Evolutionary conservation across 2,888 invertebrate genomes (phyloP).

Genomic region (Herminia tarsipennalis): DNA sequence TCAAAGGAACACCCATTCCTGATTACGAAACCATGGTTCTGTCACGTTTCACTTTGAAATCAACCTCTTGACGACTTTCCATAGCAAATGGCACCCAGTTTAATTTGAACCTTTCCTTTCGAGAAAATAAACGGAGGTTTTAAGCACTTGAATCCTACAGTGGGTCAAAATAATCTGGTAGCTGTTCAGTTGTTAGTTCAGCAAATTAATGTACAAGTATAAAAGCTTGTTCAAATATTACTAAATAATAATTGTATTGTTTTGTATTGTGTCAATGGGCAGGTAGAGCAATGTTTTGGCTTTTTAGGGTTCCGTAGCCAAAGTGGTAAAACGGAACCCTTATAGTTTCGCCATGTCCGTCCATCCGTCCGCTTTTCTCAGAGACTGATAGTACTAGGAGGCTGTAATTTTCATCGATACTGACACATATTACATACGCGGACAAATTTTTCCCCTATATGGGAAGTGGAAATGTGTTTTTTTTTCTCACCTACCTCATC

Average conservation of each 20-base stretch:
- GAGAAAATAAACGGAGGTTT: constrained; percentile 3
- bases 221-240: constrained; percentile 39
- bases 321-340: too few species aligned
- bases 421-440: too few species aligned
- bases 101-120: constrained; percentile 20
- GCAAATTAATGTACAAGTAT: constrained; percentile 49
- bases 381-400: too few species aligned
- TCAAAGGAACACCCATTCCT: constrained; percentile 40
- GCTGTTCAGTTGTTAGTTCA: constrained; percentile 35
- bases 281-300: too few species aligned
- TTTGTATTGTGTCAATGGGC: constrained; percentile 1
- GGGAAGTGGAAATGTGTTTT: too few species aligned
- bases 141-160: constrained; percentile 2
- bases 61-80: constrained; percentile 48
- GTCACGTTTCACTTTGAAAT: constrained; percentile 54
- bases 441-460: too few species aligned
- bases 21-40: constrained; percentile 40
- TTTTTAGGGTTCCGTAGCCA: too few species aligned
- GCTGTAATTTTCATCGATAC: too few species aligned
- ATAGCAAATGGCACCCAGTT: constrained; percentile 27
- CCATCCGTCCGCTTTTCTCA: too few species aligned
- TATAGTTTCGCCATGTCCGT: too few species aligned
- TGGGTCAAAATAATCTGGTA: constrained; percentile 24
- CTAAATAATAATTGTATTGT: constrained; percentile 40
- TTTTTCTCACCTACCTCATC: too few species aligned